Evolutionary conservation across 2,888 invertebrate species (phyloP), one percentile per base, ranked within the genome.

Genomic region (Cacoxenus indagator): DNA sequence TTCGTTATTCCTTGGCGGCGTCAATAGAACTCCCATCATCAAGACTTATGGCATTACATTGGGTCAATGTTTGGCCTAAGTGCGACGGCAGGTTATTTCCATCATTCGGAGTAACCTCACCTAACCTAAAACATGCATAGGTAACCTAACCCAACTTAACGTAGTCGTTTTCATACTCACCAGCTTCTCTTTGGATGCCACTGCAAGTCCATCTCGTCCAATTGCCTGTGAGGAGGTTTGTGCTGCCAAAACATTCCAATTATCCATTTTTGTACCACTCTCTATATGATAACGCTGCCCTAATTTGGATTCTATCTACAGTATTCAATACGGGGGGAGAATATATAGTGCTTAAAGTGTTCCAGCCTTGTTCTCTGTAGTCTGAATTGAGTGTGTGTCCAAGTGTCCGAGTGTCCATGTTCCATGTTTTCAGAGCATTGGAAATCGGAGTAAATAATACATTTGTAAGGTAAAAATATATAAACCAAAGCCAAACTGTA

Each of bases 161-260:
- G 14, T 11, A 37, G 37, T 54, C 6, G 29, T n/a, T n/a, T n/a
- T 6, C 24, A 1, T 65, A 86, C 87, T 87, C 72, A 87, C 87
- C 82, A 87, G 76, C 76, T 85, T 84, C 71, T 87, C 87, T 73
- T 85, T 87, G 46, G 81, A 78, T 57, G 72, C 74, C 64, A 75
- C 71, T 68, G 73, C 80, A 65, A 77, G 70, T 71, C 78, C 94
- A 89, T 94, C 94, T 76, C 93, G 91, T 69, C 91, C 91, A 78
- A 93, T 91, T 19, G 92, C 93, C 72, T 92, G 91, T 61, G 91
- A 89, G 55, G 91, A 91, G 68, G 90, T 90, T 81, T 92, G 91
- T 78, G 91, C 91, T 77, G 91, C 91, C 83, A 93, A 87, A 77
- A 91, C 92, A 71, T 92, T 93, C 93, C 93, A 93, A 78, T 91